Evolutionary conservation across 2,113 vertebrate species (phyloP).

Genomic region (Cichladusa arquata): DNA sequence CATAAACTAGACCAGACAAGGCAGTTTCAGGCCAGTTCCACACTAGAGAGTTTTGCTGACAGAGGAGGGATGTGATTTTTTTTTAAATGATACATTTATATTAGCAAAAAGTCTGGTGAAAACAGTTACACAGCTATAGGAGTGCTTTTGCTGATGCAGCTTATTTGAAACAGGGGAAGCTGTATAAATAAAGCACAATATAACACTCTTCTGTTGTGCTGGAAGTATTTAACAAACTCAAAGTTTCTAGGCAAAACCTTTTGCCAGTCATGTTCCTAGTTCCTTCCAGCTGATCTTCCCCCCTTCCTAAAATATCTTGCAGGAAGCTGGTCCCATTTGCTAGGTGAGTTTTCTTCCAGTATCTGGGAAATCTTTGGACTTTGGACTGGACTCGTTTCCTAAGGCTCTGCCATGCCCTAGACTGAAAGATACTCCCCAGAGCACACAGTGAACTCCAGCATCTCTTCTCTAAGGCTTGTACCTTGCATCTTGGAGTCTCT

Average conservation of each 20-base stretch:
- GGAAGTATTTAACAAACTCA: not conserved
- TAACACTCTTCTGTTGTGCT: not conserved
- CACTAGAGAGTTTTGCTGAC: constrained; percentile 36
- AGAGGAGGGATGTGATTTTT: constrained; percentile 15
- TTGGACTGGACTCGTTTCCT: not conserved
- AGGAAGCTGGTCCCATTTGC: not conserved
- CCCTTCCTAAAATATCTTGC: not conserved
- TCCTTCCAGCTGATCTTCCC: not conserved
- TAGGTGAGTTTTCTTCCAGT: not conserved
- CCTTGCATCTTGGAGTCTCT: not conserved
- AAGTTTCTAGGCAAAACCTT: not conserved
- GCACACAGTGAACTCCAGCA: fast-evolving
- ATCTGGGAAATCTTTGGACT: not conserved
- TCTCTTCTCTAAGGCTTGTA: not conserved
- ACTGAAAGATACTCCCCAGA: not conserved
- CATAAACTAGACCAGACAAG: constrained; percentile 2
- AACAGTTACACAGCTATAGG: not conserved
- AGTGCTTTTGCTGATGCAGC: constrained; percentile 34
- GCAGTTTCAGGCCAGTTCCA: constrained; percentile 31
- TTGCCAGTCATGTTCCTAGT: not conserved
- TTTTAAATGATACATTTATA: constrained; percentile 12
- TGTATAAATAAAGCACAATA: not conserved
- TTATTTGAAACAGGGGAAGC: not conserved
- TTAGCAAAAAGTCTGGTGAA: constrained; percentile 19
- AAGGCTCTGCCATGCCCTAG: not conserved